phyloP scores from a whole-genome alignment of 2,797 vertebrate genomes.

The Alosa sapidissima region DNA sequence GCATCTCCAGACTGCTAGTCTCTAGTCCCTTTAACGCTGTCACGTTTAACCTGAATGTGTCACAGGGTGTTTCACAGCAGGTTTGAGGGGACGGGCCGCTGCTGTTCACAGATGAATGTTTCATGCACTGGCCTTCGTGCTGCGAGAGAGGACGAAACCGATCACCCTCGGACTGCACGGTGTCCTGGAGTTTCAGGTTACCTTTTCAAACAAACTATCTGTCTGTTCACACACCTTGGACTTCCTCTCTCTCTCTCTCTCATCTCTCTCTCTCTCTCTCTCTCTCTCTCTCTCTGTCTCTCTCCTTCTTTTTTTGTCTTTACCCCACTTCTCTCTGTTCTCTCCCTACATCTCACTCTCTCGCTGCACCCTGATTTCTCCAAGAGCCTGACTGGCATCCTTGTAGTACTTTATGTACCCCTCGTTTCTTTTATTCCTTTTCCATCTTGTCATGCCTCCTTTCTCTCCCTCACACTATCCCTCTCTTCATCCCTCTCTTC shows the following conservation, averaged over 20 bases:
- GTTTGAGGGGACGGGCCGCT: neutral
- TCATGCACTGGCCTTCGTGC: neutral
- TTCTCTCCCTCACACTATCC: neutral
- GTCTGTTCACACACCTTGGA: neutral
- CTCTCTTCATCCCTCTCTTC: neutral
- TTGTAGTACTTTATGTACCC: neutral
- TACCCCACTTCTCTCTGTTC: neutral
- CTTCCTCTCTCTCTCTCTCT: neutral
- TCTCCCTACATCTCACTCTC: neutral
- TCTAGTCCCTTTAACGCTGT: neutral
- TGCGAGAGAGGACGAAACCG: neutral
- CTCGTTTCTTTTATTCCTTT: neutral
- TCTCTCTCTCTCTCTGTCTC: neutral
- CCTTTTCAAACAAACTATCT: neutral
- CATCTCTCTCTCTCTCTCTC: neutral
- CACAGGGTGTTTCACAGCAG: neutral
- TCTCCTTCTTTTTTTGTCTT: neutral
- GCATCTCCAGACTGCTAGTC: neutral
- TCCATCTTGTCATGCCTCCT: neutral
- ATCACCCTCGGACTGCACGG: neutral
- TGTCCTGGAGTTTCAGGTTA: neutral
- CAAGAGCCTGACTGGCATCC: neutral
- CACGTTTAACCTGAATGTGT: neutral
- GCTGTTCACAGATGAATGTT: neutral
- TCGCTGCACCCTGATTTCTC: neutral